phyloP scores from a whole-genome alignment of 2,888 invertebrate genomes.

The Pterobdella sp. region DNA sequence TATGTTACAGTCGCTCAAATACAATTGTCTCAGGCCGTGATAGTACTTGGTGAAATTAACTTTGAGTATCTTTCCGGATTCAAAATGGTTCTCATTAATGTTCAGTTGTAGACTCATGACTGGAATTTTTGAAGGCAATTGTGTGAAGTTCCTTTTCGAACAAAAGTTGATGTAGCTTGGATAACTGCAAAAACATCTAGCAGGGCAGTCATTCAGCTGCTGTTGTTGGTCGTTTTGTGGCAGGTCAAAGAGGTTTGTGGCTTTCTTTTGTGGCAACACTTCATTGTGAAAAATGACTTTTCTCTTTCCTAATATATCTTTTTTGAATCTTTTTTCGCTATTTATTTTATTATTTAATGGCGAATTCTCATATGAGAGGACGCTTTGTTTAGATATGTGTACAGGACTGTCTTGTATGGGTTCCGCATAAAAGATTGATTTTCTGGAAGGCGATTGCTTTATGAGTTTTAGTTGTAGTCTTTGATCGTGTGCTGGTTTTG shows the following conservation, averaged over 20 bases:
- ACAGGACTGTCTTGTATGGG: neutral
- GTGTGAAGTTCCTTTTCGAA: constrained; percentile 42
- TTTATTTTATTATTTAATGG: neutral
- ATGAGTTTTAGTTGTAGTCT: too few relatives aligned
- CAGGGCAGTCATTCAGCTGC: constrained; percentile 41
- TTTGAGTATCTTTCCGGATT: constrained; percentile 41
- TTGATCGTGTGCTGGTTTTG: neutral
- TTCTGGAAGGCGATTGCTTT: too few relatives aligned
- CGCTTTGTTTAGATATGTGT: neutral
- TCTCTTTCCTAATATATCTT: too few relatives aligned
- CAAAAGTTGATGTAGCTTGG: constrained; percentile 47
- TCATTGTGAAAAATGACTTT: too few relatives aligned
- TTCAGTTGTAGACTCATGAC: constrained; percentile 45
- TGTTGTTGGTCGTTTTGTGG: neutral
- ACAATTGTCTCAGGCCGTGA: constrained; percentile 44
- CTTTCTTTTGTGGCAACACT: too few relatives aligned
- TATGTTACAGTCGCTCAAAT: constrained; percentile 47
- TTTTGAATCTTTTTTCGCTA: too few relatives aligned
- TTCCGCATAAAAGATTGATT: too few relatives aligned
- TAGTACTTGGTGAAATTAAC: constrained; percentile 40
- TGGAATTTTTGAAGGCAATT: constrained; percentile 46
- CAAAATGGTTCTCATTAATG: constrained; percentile 46
- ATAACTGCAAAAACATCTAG: constrained; percentile 47
- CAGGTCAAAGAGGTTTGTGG: too few relatives aligned
- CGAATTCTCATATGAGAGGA: neutral